Base-by-base conservation (phyloP, 2,888 invertebrate species). In the Latrodectus hesperus region DNA sequence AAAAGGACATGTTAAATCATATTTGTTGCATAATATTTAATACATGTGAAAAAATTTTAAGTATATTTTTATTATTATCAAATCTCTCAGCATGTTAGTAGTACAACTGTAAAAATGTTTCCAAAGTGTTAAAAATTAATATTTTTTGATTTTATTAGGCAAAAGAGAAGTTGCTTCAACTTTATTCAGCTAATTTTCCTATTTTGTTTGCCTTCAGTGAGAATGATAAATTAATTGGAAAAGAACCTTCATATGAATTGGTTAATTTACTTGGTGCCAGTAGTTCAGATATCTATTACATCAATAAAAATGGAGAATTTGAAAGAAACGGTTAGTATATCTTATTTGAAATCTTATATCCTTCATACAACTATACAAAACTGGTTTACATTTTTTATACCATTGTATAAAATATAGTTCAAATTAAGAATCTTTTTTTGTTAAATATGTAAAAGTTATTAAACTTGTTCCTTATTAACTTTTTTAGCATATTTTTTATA, bases 151-250 rank as follows among this genome's bases (percentile, higher is more conserved):
- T 65, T 65, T 78, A 5, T n/a, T 52, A 85, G 84, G 10, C 79
- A 16, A 74, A 79, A 51, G 79, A 79, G 55, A 81, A 55, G 17
- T 72, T 81, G 49, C 76, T 26, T 6, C 76, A 81, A 3, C 52
- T 86, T 38, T 22, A 65, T n/a, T 51, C 26, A 11, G 60, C 53
- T 38, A 55, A 52, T n/a, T 71, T 85, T n/a, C 90, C 90, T 38
- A 84, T 86, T 14, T 71, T 90, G 22, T 88, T 84, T 67, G 88
- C 79, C 12, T 90, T 89, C 79, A 84, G 88, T 75, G 88, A 90
- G n/a, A 88, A 90, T 76, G 90, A 90, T 79, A 82, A 73, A 60
- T 64, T 90, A 9, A 84, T 90, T 17, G 84, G 89, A 17, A 81
- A 86, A 65, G 81, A 90, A 75, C 55, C 74, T 11, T 86, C 87